Percentiles rank a stretch among this genome's conserved stretches.
phyloP scores from a whole-genome alignment of 2,113 vertebrate genomes.

The Sprattus sprattus region DNA sequence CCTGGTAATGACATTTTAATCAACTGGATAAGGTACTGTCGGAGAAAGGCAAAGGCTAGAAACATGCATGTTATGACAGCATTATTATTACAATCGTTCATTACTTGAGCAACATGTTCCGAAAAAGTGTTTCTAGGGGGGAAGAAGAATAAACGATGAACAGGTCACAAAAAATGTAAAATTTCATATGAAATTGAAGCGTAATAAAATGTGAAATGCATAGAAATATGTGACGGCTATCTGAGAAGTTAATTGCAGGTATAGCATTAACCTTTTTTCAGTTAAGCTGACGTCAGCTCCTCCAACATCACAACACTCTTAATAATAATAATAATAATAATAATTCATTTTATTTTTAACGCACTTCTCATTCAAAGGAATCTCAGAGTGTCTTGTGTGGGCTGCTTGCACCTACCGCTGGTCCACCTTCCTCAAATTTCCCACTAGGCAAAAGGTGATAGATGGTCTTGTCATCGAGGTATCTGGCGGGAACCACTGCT shows the following conservation, averaged over 20 bases:
- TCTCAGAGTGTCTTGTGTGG: not conserved
- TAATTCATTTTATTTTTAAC: too few species aligned
- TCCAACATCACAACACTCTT: not conserved
- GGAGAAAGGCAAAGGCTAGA: not conserved
- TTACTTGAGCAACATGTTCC: not conserved
- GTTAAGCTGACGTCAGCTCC: not conserved
- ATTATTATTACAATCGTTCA: not conserved
- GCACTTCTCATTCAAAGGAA: too few species aligned
- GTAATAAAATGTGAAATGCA: not conserved
- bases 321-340: too few species aligned
- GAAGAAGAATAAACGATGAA: too few species aligned
- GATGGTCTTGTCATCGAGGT: constrained; percentile 69
- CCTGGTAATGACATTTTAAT: constrained; percentile 44
- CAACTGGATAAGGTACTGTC: not conserved
- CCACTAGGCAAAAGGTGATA: constrained; percentile 74
- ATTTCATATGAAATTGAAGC: not conserved
- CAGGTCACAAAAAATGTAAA: not conserved
- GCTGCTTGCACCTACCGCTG: constrained; percentile 54
- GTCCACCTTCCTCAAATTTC: constrained; percentile 68
- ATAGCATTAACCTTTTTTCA: not conserved
- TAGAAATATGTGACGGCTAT: not conserved
- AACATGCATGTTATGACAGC: not conserved
- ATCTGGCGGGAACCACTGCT: constrained; percentile 63
- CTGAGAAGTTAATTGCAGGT: too few species aligned
- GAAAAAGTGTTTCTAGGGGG: not conserved